These are phyloP conservation scores for Drosophila kohkoa DNA, from an alignment of 1,140 invertebrate species.

Conservation along the genomic window DNA sequence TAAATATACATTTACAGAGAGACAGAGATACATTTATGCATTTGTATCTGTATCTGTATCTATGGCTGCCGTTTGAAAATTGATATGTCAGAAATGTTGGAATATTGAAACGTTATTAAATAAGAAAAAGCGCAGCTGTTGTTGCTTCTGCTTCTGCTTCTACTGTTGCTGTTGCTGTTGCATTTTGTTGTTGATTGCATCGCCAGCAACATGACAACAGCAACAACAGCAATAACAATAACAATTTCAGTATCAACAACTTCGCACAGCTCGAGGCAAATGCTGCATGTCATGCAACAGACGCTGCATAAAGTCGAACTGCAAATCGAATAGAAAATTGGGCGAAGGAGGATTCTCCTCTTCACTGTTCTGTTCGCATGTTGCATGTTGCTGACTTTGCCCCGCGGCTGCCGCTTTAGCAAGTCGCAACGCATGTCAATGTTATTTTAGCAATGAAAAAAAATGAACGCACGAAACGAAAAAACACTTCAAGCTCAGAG, in stretches of 20 bases:
- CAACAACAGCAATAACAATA: slow-evolving; percentile 16
- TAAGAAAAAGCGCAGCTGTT: slow-evolving; percentile 57
- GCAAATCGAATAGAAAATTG: slow-evolving; percentile 72
- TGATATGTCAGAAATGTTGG: slow-evolving; percentile 81
- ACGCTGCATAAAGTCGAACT: slow-evolving; percentile 73
- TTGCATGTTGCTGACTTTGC: slow-evolving; percentile 15
- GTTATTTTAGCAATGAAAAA: slow-evolving; percentile 77
- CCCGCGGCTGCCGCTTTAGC: slow-evolving; percentile 5
- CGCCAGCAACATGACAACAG: slow-evolving; percentile 56
- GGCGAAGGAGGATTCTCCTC: not conserved
- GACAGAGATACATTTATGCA: slow-evolving; percentile 38
- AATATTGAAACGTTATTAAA: slow-evolving; percentile 83
- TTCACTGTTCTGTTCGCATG: not conserved
- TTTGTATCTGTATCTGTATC: slow-evolving; percentile 15
- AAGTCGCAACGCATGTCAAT: slow-evolving; percentile 81
- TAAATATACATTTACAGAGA: slow-evolving; percentile 20
- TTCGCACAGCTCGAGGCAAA: slow-evolving; percentile 60
- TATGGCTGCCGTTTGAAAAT: slow-evolving; percentile 63
- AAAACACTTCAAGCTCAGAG: slow-evolving; percentile 33
- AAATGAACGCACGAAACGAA: slow-evolving; percentile 16
- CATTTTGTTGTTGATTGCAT: slow-evolving; percentile 55
- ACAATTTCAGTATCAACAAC: slow-evolving; percentile 42
- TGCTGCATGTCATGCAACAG: slow-evolving; percentile 79
- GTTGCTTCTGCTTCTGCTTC: slow-evolving; percentile 32
- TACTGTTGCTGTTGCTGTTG: slow-evolving; percentile 54